Percentiles rank a stretch among this genome's conserved stretches.
These are phyloP conservation scores for Sphaerophoria taeniata DNA, from an alignment of 2,888 invertebrate species.

Conservation along the genomic window DNA sequence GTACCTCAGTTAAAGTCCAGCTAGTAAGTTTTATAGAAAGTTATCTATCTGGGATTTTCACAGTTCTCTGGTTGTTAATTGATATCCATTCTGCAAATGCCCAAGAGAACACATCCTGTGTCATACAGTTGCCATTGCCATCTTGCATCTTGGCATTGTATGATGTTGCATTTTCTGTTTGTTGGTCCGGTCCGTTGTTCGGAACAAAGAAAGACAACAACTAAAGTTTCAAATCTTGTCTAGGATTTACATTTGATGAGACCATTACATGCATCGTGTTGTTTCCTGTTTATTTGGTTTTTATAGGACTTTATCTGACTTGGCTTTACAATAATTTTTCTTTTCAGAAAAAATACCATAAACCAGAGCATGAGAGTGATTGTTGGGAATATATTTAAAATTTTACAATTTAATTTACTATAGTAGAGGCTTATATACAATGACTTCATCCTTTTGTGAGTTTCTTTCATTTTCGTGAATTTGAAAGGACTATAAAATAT, in stretches of 20 bases:
- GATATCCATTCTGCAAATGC: slow-evolving; percentile 34
- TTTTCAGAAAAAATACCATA: background rate
- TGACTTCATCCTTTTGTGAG: slow-evolving; percentile 21
- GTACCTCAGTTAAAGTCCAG: slow-evolving; percentile 21
- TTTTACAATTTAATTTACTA: background rate
- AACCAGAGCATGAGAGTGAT: background rate
- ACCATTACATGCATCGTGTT: background rate
- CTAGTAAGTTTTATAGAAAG: no score
- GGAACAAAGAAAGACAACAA: background rate
- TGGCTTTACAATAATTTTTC: background rate
- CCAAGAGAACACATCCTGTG: slow-evolving; percentile 34
- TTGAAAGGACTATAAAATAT: slow-evolving; percentile 51
- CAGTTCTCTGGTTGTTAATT: slow-evolving; percentile 42
- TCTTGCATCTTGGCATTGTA: background rate
- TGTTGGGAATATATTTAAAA: background rate
- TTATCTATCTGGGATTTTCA: slow-evolving; percentile 57
- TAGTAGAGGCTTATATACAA: background rate
- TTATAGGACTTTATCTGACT: background rate
- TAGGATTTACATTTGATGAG: background rate
- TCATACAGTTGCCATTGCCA: slow-evolving; percentile 47
- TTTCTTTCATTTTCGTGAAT: slow-evolving; percentile 21
- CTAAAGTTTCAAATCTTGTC: background rate
- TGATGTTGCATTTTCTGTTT: background rate
- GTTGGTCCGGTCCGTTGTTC: background rate
- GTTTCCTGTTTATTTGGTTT: background rate